Evolutionary conservation across 2,888 invertebrate genomes (phyloP).

Genomic region (Drosophila nigricruria): DNA sequence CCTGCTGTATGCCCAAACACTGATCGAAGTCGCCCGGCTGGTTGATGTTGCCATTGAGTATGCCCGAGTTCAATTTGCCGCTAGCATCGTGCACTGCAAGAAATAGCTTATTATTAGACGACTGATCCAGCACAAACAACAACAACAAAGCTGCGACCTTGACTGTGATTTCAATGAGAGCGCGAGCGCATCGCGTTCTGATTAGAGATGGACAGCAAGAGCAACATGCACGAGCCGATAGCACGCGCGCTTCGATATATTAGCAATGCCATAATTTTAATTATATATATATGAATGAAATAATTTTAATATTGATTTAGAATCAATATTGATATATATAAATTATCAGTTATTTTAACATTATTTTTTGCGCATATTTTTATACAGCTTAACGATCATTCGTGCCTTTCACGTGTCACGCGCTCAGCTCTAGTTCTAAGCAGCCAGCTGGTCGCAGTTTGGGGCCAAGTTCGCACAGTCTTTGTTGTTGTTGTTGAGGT

Average conservation of each 20-base stretch:
- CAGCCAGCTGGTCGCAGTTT: conserved; percentile 54
- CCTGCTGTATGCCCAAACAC: conserved; percentile 77
- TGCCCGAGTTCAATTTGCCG: conserved; percentile 88
- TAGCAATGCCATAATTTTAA: neutral
- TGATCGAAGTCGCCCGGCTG: conserved; percentile 88
- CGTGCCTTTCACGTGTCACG: conserved; percentile 15
- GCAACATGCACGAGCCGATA: neutral
- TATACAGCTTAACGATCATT: neutral
- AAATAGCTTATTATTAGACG: conserved; percentile 9
- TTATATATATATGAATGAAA: neutral
- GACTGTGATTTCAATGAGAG: conserved; percentile 69
- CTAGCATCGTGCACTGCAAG: conserved; percentile 88
- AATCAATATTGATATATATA: neutral
- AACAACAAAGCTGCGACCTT: conserved; percentile 55
- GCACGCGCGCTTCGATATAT: neutral
- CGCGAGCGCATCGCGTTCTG: conserved; percentile 17
- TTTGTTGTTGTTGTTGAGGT: conserved; percentile 33
- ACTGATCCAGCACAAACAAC: neutral
- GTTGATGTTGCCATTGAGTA: conserved; percentile 89
- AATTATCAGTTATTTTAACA: neutral
- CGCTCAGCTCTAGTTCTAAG: conserved; percentile 58
- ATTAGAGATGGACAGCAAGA: conserved; percentile 7
- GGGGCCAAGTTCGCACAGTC: conserved; percentile 68
- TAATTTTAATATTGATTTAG: neutral
- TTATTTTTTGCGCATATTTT: neutral